These are phyloP conservation scores for Scrobipalpa atriplicella DNA, from an alignment of 2,888 invertebrate species.

Conservation along the genomic window DNA sequence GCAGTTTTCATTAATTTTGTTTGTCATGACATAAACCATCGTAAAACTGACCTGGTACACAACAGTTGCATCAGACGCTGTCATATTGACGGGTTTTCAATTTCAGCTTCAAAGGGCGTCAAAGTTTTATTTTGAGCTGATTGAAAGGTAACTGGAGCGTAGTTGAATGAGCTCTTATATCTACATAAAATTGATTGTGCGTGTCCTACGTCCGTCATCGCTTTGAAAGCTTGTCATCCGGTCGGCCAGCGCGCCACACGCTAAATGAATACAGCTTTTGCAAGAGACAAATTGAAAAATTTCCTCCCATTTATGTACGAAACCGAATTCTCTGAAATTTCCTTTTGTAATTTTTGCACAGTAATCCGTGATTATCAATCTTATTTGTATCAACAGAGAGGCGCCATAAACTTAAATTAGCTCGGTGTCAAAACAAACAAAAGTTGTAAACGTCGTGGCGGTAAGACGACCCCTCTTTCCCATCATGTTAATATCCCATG, in stretches of 20 bases:
- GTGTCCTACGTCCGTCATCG: slow-evolving; percentile 25
- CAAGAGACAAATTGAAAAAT: slow-evolving; percentile 48
- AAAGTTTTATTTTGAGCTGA: slow-evolving; percentile 14
- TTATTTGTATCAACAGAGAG: slow-evolving; percentile 10
- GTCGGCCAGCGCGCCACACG: slow-evolving; percentile 39
- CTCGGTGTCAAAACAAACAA: slow-evolving; percentile 24
- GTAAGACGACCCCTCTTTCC: slow-evolving; percentile 23
- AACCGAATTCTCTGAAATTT: slow-evolving; percentile 36
- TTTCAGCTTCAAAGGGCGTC: not conserved
- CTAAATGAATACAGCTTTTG: slow-evolving; percentile 49
- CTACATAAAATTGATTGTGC: slow-evolving; percentile 23
- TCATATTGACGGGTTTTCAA: slow-evolving; percentile 10
- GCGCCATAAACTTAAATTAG: slow-evolving; percentile 22
- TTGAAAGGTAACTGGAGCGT: slow-evolving; percentile 16
- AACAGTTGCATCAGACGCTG: not conserved
- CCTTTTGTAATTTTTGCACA: slow-evolving; percentile 30
- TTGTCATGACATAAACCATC: not conserved
- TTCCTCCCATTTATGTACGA: slow-evolving; percentile 41
- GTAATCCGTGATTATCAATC: slow-evolving; percentile 11
- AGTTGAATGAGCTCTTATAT: slow-evolving; percentile 12
- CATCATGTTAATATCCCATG: slow-evolving; percentile 35
- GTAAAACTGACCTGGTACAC: not conserved
- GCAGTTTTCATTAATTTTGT: slow-evolving; percentile 3
- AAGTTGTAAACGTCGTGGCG: slow-evolving; percentile 14
- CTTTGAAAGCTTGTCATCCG: slow-evolving; percentile 37